phyloP scores from a whole-genome alignment of 2,797 vertebrate species.

The Morus bassanus region DNA sequence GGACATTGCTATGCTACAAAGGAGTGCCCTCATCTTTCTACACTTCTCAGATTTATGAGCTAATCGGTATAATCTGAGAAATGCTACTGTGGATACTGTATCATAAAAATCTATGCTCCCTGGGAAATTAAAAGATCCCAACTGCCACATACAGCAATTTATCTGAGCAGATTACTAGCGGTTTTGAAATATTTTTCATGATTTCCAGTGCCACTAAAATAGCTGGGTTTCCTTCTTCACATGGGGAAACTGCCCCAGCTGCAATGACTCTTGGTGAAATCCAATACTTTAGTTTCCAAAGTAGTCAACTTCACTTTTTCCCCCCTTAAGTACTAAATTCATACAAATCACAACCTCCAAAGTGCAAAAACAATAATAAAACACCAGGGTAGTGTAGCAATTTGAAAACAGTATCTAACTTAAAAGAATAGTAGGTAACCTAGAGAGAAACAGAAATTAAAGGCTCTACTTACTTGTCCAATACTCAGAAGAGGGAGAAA shows the following conservation, averaged over 20 bases:
- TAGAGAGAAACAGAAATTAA: not conserved
- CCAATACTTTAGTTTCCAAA: not conserved
- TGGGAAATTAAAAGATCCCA: not conserved
- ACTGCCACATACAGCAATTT: not conserved
- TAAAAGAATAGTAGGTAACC: not conserved
- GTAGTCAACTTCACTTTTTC: not conserved
- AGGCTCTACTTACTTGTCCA: not conserved
- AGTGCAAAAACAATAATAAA: not conserved
- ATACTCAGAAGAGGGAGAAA: not conserved
- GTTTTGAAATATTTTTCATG: not conserved
- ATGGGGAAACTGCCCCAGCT: not conserved
- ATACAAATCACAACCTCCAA: not conserved
- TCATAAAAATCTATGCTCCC: not conserved
- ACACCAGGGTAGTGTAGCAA: not conserved
- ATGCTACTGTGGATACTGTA: not conserved
- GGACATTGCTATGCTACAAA: not conserved
- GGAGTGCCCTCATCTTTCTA: not conserved
- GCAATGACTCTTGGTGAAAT: not conserved
- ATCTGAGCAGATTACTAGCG: not conserved
- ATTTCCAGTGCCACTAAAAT: not conserved
- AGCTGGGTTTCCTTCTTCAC: not conserved
- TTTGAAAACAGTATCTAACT: not conserved
- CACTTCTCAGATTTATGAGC: not conserved
- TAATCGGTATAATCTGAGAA: not conserved
- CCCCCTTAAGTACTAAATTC: not conserved